Evolutionary conservation across 2,797 vertebrate species (phyloP).

Genomic region (Momotus momota): DNA sequence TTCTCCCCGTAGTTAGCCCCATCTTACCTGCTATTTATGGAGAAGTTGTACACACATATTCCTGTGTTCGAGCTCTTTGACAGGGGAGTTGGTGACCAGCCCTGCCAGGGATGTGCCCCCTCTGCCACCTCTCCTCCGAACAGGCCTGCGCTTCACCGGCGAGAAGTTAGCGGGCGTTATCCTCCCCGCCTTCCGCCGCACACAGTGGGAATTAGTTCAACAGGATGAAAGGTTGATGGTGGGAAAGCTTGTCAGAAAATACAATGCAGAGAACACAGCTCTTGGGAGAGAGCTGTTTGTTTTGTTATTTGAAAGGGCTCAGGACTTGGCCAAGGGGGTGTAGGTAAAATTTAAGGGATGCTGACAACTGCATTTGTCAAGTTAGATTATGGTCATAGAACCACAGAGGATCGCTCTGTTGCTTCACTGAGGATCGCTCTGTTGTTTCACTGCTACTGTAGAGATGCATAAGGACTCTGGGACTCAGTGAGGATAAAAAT

Average conservation of each 20-base stretch:
- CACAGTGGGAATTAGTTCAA: slow-evolving; percentile 35
- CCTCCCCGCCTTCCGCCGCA: neutral
- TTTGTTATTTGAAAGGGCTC: slow-evolving; percentile 62
- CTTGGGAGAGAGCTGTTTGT: slow-evolving; percentile 50
- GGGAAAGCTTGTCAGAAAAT: slow-evolving; percentile 62
- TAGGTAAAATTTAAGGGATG: slow-evolving; percentile 61
- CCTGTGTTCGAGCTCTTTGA: accelerated
- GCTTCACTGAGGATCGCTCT: too few species aligned
- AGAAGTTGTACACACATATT: accelerated
- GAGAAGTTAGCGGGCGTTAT: neutral
- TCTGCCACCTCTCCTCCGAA: neutral
- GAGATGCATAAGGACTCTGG: slow-evolving; percentile 41
- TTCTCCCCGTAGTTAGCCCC: neutral
- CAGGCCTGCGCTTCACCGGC: neutral
- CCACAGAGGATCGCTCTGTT: slow-evolving; percentile 59
- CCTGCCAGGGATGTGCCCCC: neutral
- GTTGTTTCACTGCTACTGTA: slow-evolving; percentile 35
- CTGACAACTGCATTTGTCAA: slow-evolving; percentile 71
- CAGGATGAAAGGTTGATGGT: slow-evolving; percentile 47
- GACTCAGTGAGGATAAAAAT: slow-evolving; percentile 30
- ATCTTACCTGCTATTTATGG: neutral
- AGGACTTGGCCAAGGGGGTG: slow-evolving; percentile 49
- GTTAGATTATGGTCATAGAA: slow-evolving; percentile 47
- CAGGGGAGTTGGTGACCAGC: accelerated
- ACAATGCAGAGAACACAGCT: slow-evolving; percentile 64